Percentiles rank a stretch among this genome's conserved stretches.
phyloP scores from a whole-genome alignment of 2,888 invertebrate genomes.

The Sesia bembeciformis region DNA sequence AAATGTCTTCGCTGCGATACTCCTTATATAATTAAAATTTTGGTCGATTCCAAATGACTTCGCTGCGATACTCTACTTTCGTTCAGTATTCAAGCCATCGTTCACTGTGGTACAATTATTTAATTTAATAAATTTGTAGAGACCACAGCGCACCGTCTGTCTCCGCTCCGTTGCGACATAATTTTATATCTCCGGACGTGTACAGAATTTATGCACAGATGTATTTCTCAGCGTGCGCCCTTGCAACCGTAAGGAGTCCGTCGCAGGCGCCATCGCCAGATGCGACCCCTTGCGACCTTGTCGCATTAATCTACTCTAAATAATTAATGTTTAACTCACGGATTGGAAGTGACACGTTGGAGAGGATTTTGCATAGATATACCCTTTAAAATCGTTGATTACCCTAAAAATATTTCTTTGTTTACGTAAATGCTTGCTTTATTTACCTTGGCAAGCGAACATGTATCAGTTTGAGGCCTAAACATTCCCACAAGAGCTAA shows the following conservation, averaged over 20 bases:
- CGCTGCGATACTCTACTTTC: conserved; percentile 15
- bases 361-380: too few species aligned
- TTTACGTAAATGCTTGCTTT: too few species aligned
- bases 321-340: neutral
- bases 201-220: conserved; percentile 57
- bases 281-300: neutral
- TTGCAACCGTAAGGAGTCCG: conserved; percentile 31
- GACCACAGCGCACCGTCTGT: conserved; percentile 50
- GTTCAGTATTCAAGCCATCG: conserved; percentile 45
- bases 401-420: too few species aligned
- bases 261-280: conserved; percentile 17
- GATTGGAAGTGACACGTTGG: neutral
- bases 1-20: too few species aligned
- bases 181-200: conserved; percentile 67
- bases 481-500: too few species aligned
- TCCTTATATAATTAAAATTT: too few species aligned
- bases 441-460: too few species aligned
- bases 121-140: conserved; percentile 63
- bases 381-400: too few species aligned
- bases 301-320: neutral
- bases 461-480: too few species aligned
- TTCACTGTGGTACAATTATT: conserved; percentile 63
- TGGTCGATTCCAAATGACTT: too few species aligned
- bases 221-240: conserved; percentile 48
- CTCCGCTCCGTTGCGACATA: conserved; percentile 51